Conservation (phyloP, 1,140 invertebrate genomes). For the Drosophila ficusphila region DNA sequence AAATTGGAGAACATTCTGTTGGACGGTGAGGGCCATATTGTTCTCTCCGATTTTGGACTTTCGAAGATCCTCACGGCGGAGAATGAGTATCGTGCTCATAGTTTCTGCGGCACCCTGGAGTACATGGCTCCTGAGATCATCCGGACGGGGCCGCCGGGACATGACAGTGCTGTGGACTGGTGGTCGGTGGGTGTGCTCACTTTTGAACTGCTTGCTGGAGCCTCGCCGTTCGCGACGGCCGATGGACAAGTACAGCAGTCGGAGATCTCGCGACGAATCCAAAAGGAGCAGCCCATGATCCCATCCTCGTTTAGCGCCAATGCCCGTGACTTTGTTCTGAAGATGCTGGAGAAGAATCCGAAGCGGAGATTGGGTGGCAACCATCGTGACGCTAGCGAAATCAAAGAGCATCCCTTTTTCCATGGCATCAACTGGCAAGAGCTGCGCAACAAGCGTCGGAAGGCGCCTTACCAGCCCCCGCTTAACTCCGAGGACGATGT, state of each 20-base stretch:
- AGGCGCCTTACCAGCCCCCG: constrained; percentile 92
- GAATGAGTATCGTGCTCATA: constrained; percentile 90
- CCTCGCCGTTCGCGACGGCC: constrained; percentile 98
- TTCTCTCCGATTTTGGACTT: constrained; percentile 95
- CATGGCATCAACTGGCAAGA: constrained; percentile 91
- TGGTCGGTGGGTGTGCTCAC: constrained; percentile 98
- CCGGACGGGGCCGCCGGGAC: constrained; percentile 91
- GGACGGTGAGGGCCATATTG: constrained; percentile 94
- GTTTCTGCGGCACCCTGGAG: constrained; percentile 99
- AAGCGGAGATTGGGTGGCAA: constrained; percentile 93
- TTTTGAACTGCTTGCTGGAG: constrained; percentile 98
- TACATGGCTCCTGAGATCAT: constrained; percentile 98
- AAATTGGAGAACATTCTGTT: constrained; percentile 97
- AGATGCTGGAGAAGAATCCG: constrained; percentile 95
- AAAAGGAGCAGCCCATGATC: constrained; percentile 93
- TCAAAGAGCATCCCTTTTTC: constrained; percentile 95
- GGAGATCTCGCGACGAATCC: constrained; percentile 96
- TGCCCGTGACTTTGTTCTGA: constrained; percentile 88
- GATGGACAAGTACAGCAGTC: constrained; percentile 96
- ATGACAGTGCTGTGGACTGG: constrained; percentile 98
- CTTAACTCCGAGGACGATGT: constrained; percentile 94
- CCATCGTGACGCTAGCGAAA: constrained; percentile 90
- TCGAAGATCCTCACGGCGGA: constrained; percentile 90
- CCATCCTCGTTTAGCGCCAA: constrained; percentile 88
- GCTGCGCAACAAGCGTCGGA: constrained; percentile 89